Conservation (phyloP, 2,797 vertebrate genomes). For the Phataginus tetradactyla region DNA sequence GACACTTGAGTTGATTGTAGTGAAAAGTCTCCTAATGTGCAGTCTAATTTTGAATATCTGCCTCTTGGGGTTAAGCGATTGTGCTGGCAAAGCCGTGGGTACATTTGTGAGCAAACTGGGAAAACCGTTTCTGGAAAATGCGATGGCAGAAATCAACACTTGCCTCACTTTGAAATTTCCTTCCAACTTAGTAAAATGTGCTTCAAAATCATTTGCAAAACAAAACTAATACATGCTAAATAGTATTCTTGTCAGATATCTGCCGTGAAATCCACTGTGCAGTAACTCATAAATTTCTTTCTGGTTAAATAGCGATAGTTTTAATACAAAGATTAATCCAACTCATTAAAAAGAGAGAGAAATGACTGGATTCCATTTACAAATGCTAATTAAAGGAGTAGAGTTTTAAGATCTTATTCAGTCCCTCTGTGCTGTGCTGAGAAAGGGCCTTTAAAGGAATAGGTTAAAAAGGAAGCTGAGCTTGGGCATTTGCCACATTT, state of each 20-base stretch:
- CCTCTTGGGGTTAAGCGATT: constrained; percentile 24
- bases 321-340: constrained; percentile 53
- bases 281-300: constrained; percentile 75
- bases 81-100: constrained; percentile 68
- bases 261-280: constrained; percentile 74
- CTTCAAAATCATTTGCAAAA: constrained; percentile 82
- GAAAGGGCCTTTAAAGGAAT: constrained; percentile 53
- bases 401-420: constrained; percentile 59
- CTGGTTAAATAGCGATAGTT: constrained; percentile 75
- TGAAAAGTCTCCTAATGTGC: constrained; percentile 40
- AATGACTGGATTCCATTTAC: constrained; percentile 66
- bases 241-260: constrained; percentile 82
- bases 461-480: constrained; percentile 65
- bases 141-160: not conserved
- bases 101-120: constrained; percentile 63
- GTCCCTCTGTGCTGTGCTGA: not conserved
- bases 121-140: constrained; percentile 72
- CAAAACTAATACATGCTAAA: constrained; percentile 84
- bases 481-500: constrained; percentile 76
- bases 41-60: constrained; percentile 46
- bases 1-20: not conserved
- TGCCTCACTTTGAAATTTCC: constrained; percentile 45
- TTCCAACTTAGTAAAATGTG: constrained; percentile 74
- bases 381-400: constrained; percentile 67
- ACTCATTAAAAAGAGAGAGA: constrained; percentile 65